Percentiles rank a stretch among this genome's conserved stretches.
Evolutionary conservation across 2,888 invertebrate species (phyloP).

Genomic region (Formica aserva): DNA sequence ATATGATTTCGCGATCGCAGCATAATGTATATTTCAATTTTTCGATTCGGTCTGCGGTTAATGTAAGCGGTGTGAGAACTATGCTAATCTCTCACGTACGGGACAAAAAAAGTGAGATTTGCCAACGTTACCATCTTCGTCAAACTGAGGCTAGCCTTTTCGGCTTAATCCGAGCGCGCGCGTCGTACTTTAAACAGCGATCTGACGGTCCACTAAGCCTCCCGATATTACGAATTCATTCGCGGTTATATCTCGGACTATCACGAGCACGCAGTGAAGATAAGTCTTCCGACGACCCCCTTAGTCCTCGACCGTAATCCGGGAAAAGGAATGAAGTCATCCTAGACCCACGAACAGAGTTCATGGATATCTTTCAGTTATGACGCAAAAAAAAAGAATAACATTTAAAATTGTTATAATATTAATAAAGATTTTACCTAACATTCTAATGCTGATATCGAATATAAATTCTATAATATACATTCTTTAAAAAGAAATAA

Average conservation of each 20-base stretch:
- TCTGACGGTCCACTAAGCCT: slow-evolving; percentile 42
- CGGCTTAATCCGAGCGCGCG: slow-evolving; percentile 34
- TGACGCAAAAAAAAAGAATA: not conserved
- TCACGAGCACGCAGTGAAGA: slow-evolving; percentile 33
- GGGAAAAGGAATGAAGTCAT: slow-evolving; percentile 32
- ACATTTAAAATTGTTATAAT: not conserved
- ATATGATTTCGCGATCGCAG: not conserved
- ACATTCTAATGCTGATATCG: not conserved
- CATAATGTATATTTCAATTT: not conserved
- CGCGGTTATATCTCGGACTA: slow-evolving; percentile 46
- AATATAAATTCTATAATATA: not conserved
- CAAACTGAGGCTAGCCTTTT: slow-evolving; percentile 26
- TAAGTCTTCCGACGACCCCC: slow-evolving; percentile 46
- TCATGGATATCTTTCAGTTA: not conserved
- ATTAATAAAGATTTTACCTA: not conserved
- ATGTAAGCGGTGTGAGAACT: not conserved
- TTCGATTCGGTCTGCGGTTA: not conserved
- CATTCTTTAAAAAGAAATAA: not conserved
- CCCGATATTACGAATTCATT: slow-evolving; percentile 64
- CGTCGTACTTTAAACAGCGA: slow-evolving; percentile 29
- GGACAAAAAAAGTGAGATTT: not conserved
- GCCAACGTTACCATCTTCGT: not conserved
- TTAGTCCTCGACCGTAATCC: slow-evolving; percentile 19
- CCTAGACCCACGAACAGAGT: not conserved
- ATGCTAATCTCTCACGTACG: not conserved